Conservation (phyloP, 2,888 invertebrate genomes). For the Erebia palarica region DNA sequence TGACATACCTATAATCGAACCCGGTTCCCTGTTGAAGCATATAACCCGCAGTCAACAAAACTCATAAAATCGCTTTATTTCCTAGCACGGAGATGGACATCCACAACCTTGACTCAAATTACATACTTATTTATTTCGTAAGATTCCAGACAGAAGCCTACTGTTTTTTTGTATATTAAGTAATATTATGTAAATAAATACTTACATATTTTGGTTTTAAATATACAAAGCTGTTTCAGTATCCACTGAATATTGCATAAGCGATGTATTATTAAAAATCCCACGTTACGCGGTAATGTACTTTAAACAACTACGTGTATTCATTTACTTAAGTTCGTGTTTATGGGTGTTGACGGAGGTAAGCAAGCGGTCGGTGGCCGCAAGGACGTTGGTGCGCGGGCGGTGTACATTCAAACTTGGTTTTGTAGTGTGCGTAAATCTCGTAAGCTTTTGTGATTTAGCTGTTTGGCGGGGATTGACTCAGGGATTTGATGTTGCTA, state of each 20-base stretch:
- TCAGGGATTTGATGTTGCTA: constrained; percentile 53
- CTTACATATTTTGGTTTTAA: neutral
- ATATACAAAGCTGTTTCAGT: neutral
- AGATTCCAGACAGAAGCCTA: constrained; percentile 11
- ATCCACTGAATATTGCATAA: neutral
- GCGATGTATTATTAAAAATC: neutral
- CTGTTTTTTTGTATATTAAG: constrained; percentile 11
- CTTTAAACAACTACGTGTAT: constrained; percentile 35
- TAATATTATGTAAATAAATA: neutral
- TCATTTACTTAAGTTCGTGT: constrained; percentile 35
- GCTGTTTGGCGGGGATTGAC: constrained; percentile 54
- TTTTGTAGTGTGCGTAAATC: constrained; percentile 44
- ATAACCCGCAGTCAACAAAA: neutral
- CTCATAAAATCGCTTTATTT: neutral
- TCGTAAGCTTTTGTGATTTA: constrained; percentile 43
- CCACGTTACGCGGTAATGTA: constrained; percentile 26
- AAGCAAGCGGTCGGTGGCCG: constrained; percentile 70
- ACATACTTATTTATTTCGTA: neutral
- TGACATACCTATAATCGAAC: too few species aligned
- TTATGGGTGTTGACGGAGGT: constrained; percentile 37
- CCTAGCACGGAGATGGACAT: neutral
- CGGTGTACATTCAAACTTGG: constrained; percentile 54
- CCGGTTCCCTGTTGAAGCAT: too few species aligned
- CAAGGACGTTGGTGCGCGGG: constrained; percentile 82
- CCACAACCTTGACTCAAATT: neutral